These are phyloP conservation scores for Plectropomus leopardus DNA, from an alignment of 2,113 vertebrate species.

Conservation along the genomic window DNA sequence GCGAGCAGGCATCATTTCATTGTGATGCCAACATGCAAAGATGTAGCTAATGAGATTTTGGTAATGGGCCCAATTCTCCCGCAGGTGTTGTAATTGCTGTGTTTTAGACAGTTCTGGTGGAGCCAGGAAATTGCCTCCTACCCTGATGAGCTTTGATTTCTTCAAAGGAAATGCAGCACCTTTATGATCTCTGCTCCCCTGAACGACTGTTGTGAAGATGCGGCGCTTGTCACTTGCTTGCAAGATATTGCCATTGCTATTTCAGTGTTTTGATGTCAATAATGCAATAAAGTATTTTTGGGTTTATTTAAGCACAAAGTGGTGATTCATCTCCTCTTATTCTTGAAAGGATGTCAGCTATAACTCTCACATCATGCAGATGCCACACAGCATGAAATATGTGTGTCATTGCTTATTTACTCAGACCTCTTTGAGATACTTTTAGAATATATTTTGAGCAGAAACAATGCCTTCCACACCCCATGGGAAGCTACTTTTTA, in stretches of 20 bases:
- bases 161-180: slow-evolving; percentile 28
- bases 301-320: slow-evolving; percentile 20
- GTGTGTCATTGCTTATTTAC: not conserved
- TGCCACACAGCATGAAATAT: not conserved
- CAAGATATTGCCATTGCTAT: not conserved
- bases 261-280: slow-evolving; percentile 33
- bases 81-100: slow-evolving; percentile 40
- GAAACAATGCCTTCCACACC: not conserved
- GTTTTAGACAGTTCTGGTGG: slow-evolving; percentile 20
- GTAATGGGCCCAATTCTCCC: slow-evolving; percentile 36
- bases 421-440: not conserved
- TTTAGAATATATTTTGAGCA: not conserved
- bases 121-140: slow-evolving; percentile 46
- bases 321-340: slow-evolving; percentile 1
- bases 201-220: not conserved
- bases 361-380: not conserved
- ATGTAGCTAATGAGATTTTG: slow-evolving; percentile 59
- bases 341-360: not conserved
- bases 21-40: slow-evolving; percentile 29
- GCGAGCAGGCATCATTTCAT: slow-evolving; percentile 5
- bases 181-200: slow-evolving; percentile 11
- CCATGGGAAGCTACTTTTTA: not conserved
- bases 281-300: not conserved
- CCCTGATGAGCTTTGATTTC: slow-evolving; percentile 46
- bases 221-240: slow-evolving; percentile 4